Base-by-base conservation (phyloP, 2,888 invertebrate species). In the Drosophila anceps region DNA sequence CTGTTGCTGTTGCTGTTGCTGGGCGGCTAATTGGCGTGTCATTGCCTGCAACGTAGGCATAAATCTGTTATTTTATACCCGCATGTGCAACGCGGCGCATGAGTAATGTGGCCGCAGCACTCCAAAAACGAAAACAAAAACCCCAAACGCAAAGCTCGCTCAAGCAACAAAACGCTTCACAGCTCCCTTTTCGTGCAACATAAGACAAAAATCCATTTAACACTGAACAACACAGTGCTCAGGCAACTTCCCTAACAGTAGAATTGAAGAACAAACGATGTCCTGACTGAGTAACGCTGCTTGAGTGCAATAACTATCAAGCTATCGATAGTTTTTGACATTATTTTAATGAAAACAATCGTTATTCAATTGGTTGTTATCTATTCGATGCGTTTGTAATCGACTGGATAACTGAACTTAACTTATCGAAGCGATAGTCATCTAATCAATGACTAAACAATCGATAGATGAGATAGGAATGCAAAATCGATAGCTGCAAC, bases 11-110 rank as follows among this genome's bases (percentile, higher is more conserved):
- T 70, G 77, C 39, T 62, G 53, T 54, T 76, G 71, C 82, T 84
- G 79, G 76, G 79, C 79, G 76, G 84, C 87, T 87, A 87, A 87
- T 87, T 87, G 87, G 87, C 87, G 84, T 88, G 87, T 87, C 87
- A 87, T 88, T 87, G 87, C 80, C 84, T 83, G 88, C 76, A 85
- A 83, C 82, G 82, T 80, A 76, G 77, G 82, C 88, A 86, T 86
- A 86, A 86, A 86, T 86, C 88, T 86, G 88, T 85, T 86, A 86
- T 86, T 88, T 86, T 86, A 86, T 85, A 87, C 82, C 69, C 81
- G 79, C 71, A 68, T 79, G 84, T 81, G 79, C 85, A 87, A 77
- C 81, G 66, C 67, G 77, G 79, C 85, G 88, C 82, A 86, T 86
- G 86, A 86, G 86, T 86, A 87, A 86, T 84, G 84, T 84, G 83